Base-by-base conservation (phyloP, 2,888 invertebrate genomes). In the Drosophila paramelanica region DNA sequence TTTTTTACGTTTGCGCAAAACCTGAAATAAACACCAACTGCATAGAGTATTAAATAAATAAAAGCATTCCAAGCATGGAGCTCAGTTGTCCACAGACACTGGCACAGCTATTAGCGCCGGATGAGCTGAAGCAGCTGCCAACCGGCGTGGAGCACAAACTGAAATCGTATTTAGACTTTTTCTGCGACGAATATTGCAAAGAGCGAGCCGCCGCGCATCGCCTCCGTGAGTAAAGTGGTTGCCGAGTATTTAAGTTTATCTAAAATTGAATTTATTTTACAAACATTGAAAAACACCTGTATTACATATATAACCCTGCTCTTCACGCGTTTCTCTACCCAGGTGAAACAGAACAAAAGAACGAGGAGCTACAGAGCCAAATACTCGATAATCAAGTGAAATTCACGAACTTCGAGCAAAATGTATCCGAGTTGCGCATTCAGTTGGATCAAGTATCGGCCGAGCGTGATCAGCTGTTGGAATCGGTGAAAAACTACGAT, bases 101-200 rank as follows among this genome's bases (percentile, higher is more conserved):
- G 39, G 77, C 84, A 25, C 91, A 92, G 31, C 88, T 94, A 67
- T 89, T 95, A 77, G 93, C 92, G 36, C 90, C 91, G 13, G 93
- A 94, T 59, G 95, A 95, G 91, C 93, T 94, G 90, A 90, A 92
- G 50, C 92, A 92, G 77, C 93, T 95, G 67, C 94, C 94, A 60
- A 90, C 92, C 64, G 93, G 92, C 79, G 92, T 94, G 68, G 93
- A 93, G 27, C 91, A 93, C 77, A 96, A 96, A 92, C 93, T 96
- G 42, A 94, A 95, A 81, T 91, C 90, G 38, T 94, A 93, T 83
- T 93, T 95, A 55, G 93, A 93, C 50, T 93, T 94, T 62, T 94
- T 95, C 90, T 95, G 95, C 89, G 95, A 95, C 84, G 95, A 96
- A 90, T 95, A 95, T 77, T 93, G 96, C 82, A 96, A 95, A 60